Percentiles rank a stretch among this genome's conserved stretches.
Evolutionary conservation across 2,888 invertebrate species (phyloP).

Genomic region (Megaustenia siamemsis): DNA sequence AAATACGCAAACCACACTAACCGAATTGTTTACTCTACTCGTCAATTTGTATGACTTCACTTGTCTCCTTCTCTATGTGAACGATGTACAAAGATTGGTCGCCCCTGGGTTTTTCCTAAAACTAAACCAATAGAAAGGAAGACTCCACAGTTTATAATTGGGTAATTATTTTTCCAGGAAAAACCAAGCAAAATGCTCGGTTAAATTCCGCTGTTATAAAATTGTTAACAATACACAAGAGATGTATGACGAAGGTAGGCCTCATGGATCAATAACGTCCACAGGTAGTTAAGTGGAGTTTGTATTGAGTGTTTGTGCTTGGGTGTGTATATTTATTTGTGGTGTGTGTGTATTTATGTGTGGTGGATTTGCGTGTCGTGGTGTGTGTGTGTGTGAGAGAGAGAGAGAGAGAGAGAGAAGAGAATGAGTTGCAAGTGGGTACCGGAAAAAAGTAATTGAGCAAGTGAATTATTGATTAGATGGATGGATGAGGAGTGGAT

Average conservation of each 20-base stretch:
- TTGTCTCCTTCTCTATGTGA: neutral
- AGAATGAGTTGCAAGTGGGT: neutral
- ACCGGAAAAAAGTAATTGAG: neutral
- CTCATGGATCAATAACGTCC: constrained; percentile 4
- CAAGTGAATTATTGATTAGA: too few species aligned
- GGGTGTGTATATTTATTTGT: neutral
- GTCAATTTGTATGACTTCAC: neutral
- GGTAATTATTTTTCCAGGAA: neutral
- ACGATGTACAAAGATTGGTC: neutral
- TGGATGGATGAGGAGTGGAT: neutral
- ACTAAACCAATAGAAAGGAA: neutral
- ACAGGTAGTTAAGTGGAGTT: constrained; percentile 15
- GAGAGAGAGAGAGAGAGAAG: neutral
- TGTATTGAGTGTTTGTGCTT: neutral
- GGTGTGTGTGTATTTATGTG: neutral
- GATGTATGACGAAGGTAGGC: neutral
- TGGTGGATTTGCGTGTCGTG: neutral
- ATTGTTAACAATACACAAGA: neutral
- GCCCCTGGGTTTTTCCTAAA: neutral
- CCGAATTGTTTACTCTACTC: neutral
- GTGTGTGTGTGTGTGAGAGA: neutral
- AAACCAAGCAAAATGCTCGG: constrained; percentile 2
- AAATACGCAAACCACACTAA: too few species aligned
- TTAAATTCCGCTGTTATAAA: constrained; percentile 35
- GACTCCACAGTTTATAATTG: neutral